Evolutionary conservation across 2,113 vertebrate species (phyloP).

Genomic region (Brienomyrus longianalis): DNA sequence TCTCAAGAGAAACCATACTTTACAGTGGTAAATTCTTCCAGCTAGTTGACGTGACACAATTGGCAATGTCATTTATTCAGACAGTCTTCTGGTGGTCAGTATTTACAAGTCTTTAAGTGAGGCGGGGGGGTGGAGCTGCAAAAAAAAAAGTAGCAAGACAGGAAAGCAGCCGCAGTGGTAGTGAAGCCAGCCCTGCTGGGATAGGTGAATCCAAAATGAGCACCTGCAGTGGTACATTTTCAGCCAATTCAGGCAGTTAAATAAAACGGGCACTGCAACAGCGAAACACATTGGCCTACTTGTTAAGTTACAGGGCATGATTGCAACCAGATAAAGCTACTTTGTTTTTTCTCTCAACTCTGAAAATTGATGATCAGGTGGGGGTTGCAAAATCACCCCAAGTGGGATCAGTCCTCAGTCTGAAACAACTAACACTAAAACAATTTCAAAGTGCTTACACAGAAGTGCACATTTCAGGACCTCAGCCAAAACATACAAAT

Average conservation of each 20-base stretch:
- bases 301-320: neutral
- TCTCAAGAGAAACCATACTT: neutral
- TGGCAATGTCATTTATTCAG: neutral
- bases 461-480: neutral
- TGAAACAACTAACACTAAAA: neutral
- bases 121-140: neutral
- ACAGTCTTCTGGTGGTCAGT: neutral
- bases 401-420: neutral
- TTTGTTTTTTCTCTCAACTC: neutral
- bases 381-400: neutral
- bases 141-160: neutral
- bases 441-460: neutral
- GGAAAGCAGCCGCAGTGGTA: neutral
- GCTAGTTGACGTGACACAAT: neutral
- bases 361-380: neutral
- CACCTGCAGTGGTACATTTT: neutral
- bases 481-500: neutral
- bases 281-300: neutral
- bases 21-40: neutral
- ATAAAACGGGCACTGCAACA: neutral
- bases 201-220: neutral
- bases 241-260: neutral
- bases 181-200: neutral
- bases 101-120: neutral
- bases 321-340: neutral